Percentiles rank a stretch among this genome's conserved stretches.
phyloP scores from a whole-genome alignment of 2,888 invertebrate species.

The Eristalinus sepulchralis region DNA sequence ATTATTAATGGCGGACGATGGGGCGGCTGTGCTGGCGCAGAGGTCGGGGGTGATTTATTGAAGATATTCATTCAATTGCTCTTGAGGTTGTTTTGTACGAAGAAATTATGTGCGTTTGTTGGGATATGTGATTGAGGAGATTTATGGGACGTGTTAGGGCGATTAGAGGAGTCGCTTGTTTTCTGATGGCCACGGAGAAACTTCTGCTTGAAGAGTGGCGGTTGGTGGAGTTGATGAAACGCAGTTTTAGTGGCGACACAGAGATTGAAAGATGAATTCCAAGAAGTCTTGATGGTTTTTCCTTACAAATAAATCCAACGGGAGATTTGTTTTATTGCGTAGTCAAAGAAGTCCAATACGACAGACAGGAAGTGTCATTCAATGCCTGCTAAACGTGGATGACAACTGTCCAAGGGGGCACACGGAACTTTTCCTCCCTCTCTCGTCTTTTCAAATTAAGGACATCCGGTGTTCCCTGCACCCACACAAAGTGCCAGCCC shows the following conservation, averaged over 20 bases:
- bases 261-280: neutral
- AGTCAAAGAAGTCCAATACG: too few relatives aligned
- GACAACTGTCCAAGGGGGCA: neutral
- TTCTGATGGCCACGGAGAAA: neutral
- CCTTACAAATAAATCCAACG: too few relatives aligned
- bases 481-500: neutral
- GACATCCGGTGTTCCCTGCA: neutral
- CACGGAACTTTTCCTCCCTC: neutral
- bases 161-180: neutral
- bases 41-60: neutral
- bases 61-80: neutral
- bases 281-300: too few relatives aligned
- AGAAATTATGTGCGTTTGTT: neutral
- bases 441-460: neutral
- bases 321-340: too few relatives aligned
- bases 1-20: constrained; percentile 48
- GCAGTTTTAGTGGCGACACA: neutral
- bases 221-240: too few relatives aligned
- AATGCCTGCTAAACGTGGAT: too few relatives aligned
- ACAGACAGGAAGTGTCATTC: too few relatives aligned
- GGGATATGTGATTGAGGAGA: neutral
- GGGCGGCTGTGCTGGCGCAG: neutral
- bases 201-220: too few relatives aligned
- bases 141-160: neutral
- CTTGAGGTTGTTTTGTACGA: neutral